Evolutionary conservation across 1,140 invertebrate genomes (phyloP).

Genomic region (Fopius arisanus): DNA sequence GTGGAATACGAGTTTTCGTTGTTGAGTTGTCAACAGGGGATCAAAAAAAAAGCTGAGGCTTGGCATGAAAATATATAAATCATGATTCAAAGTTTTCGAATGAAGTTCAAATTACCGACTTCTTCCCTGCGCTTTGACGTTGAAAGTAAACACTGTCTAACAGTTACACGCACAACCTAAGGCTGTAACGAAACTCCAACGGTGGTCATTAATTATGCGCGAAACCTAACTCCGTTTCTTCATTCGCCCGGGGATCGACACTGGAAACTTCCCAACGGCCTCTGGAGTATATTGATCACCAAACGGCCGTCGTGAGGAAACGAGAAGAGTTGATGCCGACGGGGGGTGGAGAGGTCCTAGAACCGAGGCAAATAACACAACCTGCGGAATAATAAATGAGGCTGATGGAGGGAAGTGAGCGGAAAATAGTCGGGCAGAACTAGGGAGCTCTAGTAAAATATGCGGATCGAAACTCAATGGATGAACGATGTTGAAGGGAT

Average conservation of each 20-base stretch:
- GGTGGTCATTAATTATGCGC: slow-evolving; percentile 25
- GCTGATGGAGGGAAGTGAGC: slow-evolving; percentile 36
- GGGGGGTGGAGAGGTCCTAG: slow-evolving; percentile 19
- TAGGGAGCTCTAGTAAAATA: slow-evolving; percentile 1
- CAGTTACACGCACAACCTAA: not conserved
- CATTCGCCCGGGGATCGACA: slow-evolving; percentile 19
- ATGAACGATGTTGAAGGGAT: slow-evolving; percentile 26
- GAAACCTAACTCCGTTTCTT: not conserved
- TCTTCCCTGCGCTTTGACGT: not conserved
- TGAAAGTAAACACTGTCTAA: not conserved
- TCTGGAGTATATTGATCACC: slow-evolving; percentile 28
- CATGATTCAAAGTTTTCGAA: too few species aligned
- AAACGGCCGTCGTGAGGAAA: not conserved
- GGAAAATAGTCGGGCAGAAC: slow-evolving; percentile 34
- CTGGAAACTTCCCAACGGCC: slow-evolving; percentile 2
- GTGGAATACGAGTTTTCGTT: not conserved
- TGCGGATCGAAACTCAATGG: slow-evolving; percentile 19
- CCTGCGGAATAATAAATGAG: slow-evolving; percentile 52
- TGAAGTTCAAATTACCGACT: not conserved
- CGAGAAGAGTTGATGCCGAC: not conserved
- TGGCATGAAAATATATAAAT: too few species aligned
- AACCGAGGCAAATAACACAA: slow-evolving; percentile 45
- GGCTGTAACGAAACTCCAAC: not conserved
- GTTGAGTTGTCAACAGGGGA: too few species aligned
- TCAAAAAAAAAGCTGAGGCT: too few species aligned